phyloP scores from a whole-genome alignment of 2,797 vertebrate genomes.

The Triplophysa yarkandensis region DNA sequence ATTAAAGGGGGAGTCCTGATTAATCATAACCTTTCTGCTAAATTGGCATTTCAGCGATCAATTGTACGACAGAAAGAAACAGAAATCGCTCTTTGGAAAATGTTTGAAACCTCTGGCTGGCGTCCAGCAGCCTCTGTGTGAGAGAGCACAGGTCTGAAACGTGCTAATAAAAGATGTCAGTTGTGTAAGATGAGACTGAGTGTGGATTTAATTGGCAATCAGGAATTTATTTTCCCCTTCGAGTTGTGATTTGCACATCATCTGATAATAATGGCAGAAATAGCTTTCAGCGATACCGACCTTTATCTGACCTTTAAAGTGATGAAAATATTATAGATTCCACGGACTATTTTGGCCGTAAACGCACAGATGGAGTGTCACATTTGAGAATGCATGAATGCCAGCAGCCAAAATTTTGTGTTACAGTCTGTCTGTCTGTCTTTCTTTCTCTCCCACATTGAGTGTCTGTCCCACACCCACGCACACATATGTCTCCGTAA shows the following conservation, averaged over 20 bases:
- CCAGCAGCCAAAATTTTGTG: constrained; percentile 16
- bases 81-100: constrained; percentile 26
- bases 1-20: not conserved
- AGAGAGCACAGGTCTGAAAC: constrained; percentile 52
- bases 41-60: constrained; percentile 39
- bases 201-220: constrained; percentile 69
- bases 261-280: constrained; percentile 55
- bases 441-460: not conserved
- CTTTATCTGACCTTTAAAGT: constrained; percentile 56
- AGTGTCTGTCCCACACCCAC: not conserved
- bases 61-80: constrained; percentile 32
- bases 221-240: constrained; percentile 56
- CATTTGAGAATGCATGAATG: not conserved
- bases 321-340: constrained; percentile 58
- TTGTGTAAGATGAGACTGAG: constrained; percentile 60
- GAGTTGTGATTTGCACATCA: constrained; percentile 59
- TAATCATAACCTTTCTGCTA: constrained; percentile 47
- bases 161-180: constrained; percentile 65
- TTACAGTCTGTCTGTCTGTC: constrained; percentile 19
- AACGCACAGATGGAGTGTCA: constrained; percentile 42
- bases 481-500: not conserved
- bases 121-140: constrained; percentile 49
- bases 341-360: constrained; percentile 53
- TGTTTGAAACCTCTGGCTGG: constrained; percentile 15
- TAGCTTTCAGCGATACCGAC: constrained; percentile 43